phyloP scores from a whole-genome alignment of 1,140 invertebrate species.

The Eriocheir sinensis region DNA sequence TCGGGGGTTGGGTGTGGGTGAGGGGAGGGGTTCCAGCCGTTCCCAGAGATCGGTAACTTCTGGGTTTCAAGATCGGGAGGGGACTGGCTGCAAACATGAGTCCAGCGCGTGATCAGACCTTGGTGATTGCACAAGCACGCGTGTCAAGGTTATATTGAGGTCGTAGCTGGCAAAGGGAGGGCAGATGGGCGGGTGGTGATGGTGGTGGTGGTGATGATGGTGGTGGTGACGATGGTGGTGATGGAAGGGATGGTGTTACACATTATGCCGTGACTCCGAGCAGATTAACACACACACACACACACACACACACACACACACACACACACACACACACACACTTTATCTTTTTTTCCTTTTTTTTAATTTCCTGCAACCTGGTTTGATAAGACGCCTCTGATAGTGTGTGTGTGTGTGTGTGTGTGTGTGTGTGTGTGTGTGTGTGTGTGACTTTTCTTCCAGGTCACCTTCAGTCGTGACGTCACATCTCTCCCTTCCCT shows the following conservation, averaged over 20 bases:
- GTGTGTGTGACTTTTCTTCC: background rate
- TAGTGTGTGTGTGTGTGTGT: background rate
- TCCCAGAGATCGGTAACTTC: no score
- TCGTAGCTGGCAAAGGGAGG: background rate
- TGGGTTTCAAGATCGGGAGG: no score
- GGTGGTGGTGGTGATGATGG: background rate
- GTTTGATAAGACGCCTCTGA: no score
- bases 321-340: constrained; percentile 3
- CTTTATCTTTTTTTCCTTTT: no score
- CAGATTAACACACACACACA: constrained; percentile 18
- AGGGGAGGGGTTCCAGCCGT: no score
- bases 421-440: background rate
- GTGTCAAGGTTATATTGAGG: background rate
- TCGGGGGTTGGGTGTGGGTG: no score
- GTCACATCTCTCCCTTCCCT: background rate
- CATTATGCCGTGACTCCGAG: background rate
- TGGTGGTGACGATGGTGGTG: background rate
- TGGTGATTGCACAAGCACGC: background rate
- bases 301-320: constrained; percentile 47
- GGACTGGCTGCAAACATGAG: no score
- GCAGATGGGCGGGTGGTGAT: background rate
- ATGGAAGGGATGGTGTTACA: background rate
- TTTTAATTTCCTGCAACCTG: no score
- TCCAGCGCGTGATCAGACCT: no score
- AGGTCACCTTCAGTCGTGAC: background rate